Evolutionary conservation across 2,888 invertebrate genomes (phyloP).

Genomic region (Limenitis arthemis): DNA sequence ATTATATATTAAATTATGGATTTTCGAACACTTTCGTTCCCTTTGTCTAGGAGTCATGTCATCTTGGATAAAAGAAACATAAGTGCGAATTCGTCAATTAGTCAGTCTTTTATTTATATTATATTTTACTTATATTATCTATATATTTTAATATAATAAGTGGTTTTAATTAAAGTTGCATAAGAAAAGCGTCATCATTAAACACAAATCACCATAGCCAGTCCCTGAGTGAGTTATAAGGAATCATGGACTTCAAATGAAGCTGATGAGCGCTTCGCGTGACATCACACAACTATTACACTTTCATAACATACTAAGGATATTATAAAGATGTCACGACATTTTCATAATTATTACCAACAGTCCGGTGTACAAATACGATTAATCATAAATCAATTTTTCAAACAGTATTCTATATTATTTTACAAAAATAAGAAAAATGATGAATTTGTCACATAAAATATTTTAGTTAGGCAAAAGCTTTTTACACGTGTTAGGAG

Average conservation of each 20-base stretch:
- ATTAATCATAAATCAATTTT: conserved; percentile 3
- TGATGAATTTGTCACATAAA: too few species aligned
- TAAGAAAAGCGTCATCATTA: not conserved
- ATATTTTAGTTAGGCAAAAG: too few species aligned
- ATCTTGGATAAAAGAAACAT: too few species aligned
- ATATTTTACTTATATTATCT: too few species aligned
- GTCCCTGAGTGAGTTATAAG: conserved; percentile 41
- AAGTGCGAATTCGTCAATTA: too few species aligned
- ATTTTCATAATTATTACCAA: conserved; percentile 20
- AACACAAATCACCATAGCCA: conserved; percentile 23
- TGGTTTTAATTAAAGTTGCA: not conserved
- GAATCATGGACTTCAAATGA: conserved; percentile 29
- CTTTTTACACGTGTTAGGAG: too few species aligned
- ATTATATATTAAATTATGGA: too few species aligned
- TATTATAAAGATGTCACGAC: conserved; percentile 23
- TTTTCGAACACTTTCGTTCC: too few species aligned
- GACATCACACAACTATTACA: conserved; percentile 26
- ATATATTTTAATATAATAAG: too few species aligned
- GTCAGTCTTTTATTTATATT: too few species aligned
- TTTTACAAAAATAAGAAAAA: not conserved
- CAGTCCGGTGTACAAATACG: conserved; percentile 6
- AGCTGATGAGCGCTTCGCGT: conserved; percentile 61
- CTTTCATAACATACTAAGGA: conserved; percentile 21
- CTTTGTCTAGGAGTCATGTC: too few species aligned
- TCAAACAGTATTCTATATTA: not conserved